Base-by-base conservation (phyloP, 2,888 invertebrate genomes). In the Lasioglossum morio region DNA sequence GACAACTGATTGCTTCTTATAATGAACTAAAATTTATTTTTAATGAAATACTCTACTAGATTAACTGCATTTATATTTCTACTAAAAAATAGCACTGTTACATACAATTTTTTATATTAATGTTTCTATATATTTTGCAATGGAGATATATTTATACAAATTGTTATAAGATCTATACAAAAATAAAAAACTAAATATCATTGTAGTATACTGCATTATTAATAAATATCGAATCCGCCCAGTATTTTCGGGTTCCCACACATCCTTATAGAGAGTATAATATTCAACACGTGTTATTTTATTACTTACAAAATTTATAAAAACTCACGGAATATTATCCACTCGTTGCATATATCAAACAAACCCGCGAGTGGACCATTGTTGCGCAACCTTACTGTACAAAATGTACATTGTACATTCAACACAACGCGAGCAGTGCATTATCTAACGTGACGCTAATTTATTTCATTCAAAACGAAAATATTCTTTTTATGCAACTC, bases 111-210 rank as follows among this genome's bases (percentile, higher is more conserved):
- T 74, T 86, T 76, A 48, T 57, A 63, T 77, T 34, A 79, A 57
- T 74, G 43, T 77, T 40, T 84, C 80, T 57, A 75, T 78, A 12
- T 78, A 78, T 76, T 86, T 86, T 70, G 60, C 12, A 48, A 77
- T 72, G 16, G 12, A 57, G 77, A 79, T 72, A 53, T 87, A 86
- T 82, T 86, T 87, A 77, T 82, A 87, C 43, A 53, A 77, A 82
- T 37, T 82, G 74, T 87, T 87, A 63, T 86, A 19, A 82, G 77
- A 78, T 72, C 43, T 77, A 30, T 77, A 73, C 43, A 48, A 14
- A 75, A 77, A 86, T 79, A 73, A 86, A 60, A n/a, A 74, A 72
- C 66, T 66, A 69, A 77, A 80, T 40, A 72, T 84, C 74, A 82
- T 16, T 34, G 72, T 5, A n/a, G 80, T 76, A 4, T n/a, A 60